Base-by-base conservation (phyloP, 2,888 invertebrate species). In the Sphaerophoria rueppellii region DNA sequence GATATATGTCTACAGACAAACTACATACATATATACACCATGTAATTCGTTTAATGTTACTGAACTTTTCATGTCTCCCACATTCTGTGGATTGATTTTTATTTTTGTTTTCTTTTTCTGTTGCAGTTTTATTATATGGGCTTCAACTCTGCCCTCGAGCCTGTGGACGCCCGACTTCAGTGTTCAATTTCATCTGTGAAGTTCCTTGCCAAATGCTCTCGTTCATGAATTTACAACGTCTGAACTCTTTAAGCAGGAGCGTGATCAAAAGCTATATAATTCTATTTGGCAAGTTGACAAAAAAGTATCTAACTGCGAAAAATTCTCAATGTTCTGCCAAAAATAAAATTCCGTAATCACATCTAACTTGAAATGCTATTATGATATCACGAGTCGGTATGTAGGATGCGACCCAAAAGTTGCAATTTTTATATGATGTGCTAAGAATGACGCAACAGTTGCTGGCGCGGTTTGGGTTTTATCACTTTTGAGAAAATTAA, bases 191-290 rank as follows among this genome's bases (percentile, higher is more conserved):
- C 63, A 79, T 82, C 78, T 82, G 74, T 55, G 70, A 63, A 70
- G 35, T 40, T 40, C 65, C 55, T 74, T 82, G 70, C 74, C 74
- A 82, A 71, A 60, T 58, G 3, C 37, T 43, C 43, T 43, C 9
- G 0, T 43, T 4, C 43, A 43, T 11, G 43, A 9, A 67, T 78
- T 50, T 77, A 50, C 65, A 61, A 6, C 35, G 50, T 35, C 34
- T 48, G 12, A 4, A 4, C 12, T 67, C 65, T 67, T 76, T 54
- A 52, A 73, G 63, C 73, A 43, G 4, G 57, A 82, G 48, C 48
- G 73, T 74, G 72, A 82, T 82, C 73, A 82, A 82, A 82, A 78
- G 57, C 70, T 70, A 78, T 74, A 82, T 78, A 82, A 82, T 70
- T 78, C 48, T 60, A 40, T 82, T 54, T 82, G 82, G 82, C 82